A percentile compares a stretch with the other conserved stretches of the same genome.
These are phyloP conservation scores for Trachymyrmex septentrionalis DNA, from an alignment of 1,140 invertebrate genomes.

Conservation along the genomic window DNA sequence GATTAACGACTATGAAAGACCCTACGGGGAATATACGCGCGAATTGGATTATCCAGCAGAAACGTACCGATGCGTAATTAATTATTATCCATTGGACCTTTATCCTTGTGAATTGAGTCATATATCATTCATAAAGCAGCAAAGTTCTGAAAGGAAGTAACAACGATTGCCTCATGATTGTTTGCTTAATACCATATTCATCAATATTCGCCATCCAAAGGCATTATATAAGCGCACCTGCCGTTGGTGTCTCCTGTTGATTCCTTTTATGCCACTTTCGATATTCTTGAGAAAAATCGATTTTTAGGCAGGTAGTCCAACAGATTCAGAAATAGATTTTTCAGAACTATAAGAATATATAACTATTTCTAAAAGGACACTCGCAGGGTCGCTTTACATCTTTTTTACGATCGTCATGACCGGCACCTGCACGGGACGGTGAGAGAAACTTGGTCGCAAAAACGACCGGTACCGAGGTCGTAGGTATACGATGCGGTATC, in stretches of 20 bases:
- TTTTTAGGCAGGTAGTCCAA: conserved; percentile 23
- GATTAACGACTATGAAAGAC: conserved; percentile 49
- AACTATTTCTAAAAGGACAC: conserved; percentile 21
- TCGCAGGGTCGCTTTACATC: neutral
- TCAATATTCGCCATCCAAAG: conserved; percentile 6
- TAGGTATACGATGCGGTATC: conserved; percentile 83
- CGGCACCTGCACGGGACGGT: neutral
- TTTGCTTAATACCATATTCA: neutral
- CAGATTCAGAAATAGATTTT: neutral
- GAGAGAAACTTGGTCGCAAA: conserved; percentile 27
- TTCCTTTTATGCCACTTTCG: neutral
- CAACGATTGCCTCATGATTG: neutral
- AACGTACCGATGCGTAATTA: conserved; percentile 43
- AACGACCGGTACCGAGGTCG: conserved; percentile 77
- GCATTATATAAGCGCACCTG: neutral
- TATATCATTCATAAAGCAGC: conserved; percentile 23
- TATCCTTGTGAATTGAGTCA: conserved; percentile 32
- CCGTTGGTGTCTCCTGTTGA: conserved; percentile 1
- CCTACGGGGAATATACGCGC: neutral
- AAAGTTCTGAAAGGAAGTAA: neutral
- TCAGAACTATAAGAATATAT: neutral
- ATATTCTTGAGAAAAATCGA: conserved; percentile 18
- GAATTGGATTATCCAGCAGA: conserved; percentile 38
- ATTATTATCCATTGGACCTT: conserved; percentile 34
- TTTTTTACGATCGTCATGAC: conserved; percentile 19